phyloP scores from a whole-genome alignment of 2,113 vertebrate genomes.

The Triplophysa dalaica region DNA sequence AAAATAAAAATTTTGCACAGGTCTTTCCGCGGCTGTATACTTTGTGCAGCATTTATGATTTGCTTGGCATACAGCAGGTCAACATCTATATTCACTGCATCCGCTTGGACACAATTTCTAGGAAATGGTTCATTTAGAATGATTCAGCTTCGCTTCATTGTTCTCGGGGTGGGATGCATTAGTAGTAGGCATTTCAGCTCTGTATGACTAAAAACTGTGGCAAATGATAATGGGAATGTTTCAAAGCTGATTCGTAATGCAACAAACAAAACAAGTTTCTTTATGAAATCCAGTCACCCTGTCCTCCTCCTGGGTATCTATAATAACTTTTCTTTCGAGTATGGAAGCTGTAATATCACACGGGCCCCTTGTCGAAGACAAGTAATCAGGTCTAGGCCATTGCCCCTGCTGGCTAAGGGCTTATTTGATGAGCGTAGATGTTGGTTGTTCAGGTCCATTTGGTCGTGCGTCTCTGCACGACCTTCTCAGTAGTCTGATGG shows the following conservation, averaged over 20 bases:
- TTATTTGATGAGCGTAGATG: constrained; percentile 51
- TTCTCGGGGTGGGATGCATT: constrained; percentile 11
- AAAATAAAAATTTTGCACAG: no score
- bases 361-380: constrained; percentile 29
- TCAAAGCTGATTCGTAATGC: constrained; percentile 46
- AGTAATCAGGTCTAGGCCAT: constrained; percentile 52
- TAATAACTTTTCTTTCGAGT: constrained; percentile 53
- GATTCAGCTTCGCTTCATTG: background rate
- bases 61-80: background rate
- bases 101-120: background rate
- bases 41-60: background rate
- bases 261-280: constrained; percentile 35
- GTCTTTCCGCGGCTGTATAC: no score
- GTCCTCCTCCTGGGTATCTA: constrained; percentile 47
- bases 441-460: constrained; percentile 47
- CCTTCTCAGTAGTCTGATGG: constrained; percentile 43
- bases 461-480: constrained; percentile 33
- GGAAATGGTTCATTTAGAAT: background rate
- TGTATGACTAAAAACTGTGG: constrained; percentile 21
- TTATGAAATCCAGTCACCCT: constrained; percentile 42
- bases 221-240: constrained; percentile 43
- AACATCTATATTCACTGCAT: background rate
- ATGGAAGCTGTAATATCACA: constrained; percentile 42
- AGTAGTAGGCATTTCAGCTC: constrained; percentile 33
- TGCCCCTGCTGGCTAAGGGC: constrained; percentile 54